These are phyloP conservation scores for Zosterops borbonicus DNA, from an alignment of 2,113 vertebrate species.

Conservation along the genomic window DNA sequence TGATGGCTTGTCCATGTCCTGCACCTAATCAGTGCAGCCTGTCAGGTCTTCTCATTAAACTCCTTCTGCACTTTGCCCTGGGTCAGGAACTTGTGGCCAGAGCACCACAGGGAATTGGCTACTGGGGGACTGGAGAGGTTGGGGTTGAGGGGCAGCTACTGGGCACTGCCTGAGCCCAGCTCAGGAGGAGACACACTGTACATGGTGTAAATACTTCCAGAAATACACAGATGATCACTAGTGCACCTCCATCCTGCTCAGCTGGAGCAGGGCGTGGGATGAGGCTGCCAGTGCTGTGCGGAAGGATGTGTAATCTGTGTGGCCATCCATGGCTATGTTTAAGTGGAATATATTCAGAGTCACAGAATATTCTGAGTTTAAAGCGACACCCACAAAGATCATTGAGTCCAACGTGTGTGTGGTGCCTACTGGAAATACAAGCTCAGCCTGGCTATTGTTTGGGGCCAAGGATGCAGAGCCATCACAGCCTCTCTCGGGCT, in stretches of 20 bases:
- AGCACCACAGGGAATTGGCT: not conserved
- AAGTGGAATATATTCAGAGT: not conserved
- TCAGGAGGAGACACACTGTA: not conserved
- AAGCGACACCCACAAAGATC: not conserved
- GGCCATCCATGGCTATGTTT: too few relatives aligned
- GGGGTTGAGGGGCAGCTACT: not conserved
- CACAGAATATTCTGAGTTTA: not conserved
- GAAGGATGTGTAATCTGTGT: not conserved
- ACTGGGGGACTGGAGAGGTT: not conserved
- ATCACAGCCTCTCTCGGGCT: not conserved
- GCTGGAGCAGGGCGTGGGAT: not conserved
- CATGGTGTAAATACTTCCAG: fast-evolving
- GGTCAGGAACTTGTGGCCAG: not conserved
- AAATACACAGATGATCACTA: not conserved
- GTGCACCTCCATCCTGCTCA: not conserved
- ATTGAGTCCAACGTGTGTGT: not conserved
- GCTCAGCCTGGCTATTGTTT: not conserved
- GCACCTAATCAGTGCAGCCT: not conserved
- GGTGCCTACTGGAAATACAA: not conserved
- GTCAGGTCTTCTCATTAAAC: not conserved
- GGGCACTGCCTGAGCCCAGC: not conserved
- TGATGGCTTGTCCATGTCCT: not conserved
- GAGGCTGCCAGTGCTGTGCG: not conserved
- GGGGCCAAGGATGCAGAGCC: not conserved
- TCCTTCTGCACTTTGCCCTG: not conserved